Evolutionary conservation across 2,113 vertebrate genomes (phyloP), one percentile per base, ranked within the genome.

Genomic region (Rhinopithecus roxellana): DNA sequence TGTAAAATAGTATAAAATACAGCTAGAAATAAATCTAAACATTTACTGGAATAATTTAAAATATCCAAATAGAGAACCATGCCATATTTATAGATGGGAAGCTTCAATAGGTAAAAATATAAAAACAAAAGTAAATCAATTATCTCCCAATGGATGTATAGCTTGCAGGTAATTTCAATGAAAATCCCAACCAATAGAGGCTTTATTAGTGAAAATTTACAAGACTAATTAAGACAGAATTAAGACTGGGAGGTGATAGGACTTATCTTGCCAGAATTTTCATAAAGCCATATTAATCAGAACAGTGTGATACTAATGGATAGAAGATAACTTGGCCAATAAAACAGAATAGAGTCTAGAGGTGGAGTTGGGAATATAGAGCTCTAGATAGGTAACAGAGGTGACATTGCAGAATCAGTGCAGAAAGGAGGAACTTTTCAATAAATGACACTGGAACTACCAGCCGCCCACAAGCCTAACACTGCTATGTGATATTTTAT

Each of bases 11-110:
- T 35, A 69, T 87, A 75, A 64, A 79, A 88, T 43, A 59, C 2
- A 78, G 18, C 10, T 87, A 88, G 23, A 52, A 90, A 59, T n/a
- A 61, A 40, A 70, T 35, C 10, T 40, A 80, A 67, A 57, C 10
- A 67, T 75, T 69, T 95, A 78, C 30, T 84, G 14, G 43, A 88
- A 80, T 79, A 75, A 72, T 78, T 50, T 38, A 35, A 94, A 97
- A 59, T 27, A 80, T 55, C 61, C 69, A 84, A 94, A 96, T 70
- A 86, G 75, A 94, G 45, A 94, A 82, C 17, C 40, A 67, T 83
- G 45, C 11, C 23, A 78, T 75, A 91, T 75, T 90, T n/a, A 50
- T 22, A 40, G 45, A 59, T 57, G 11, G 32, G 1, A 67, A 50
- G 52, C 12, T 52, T 74, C 35, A 82, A 69, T 7, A 57, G 30